Evolutionary conservation across 2,888 invertebrate species (phyloP), one percentile per base, ranked within the genome.

Genomic region (Gerosis bhagava): DNA sequence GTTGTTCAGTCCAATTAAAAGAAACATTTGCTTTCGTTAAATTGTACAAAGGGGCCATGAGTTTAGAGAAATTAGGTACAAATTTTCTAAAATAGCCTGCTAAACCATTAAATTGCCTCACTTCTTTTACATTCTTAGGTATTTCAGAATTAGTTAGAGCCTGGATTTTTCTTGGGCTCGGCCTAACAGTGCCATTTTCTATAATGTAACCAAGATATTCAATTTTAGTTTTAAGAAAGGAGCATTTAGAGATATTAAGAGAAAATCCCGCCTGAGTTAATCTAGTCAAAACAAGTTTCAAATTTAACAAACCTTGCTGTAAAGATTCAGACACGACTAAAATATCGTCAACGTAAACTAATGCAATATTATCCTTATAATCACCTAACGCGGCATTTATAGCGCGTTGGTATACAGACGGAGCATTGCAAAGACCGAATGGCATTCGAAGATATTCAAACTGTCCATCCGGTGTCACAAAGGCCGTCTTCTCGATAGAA

Each of bases 401-500:
- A 17, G 44, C 42, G 1, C 59, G 44, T 32, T 59, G 59, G 15
- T n/a, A n/a, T n/a, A n/a, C n/a, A n/a, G n/a, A n/a, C n/a, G n/a
- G n/a, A n/a, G n/a, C n/a, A n/a, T n/a, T 57, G n/a, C 52, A 25
- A 0, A 61, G 35, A 5, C 58, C 60, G 40, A 58, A 61, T 0
- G 60, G 59, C 59, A 61, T 63, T 3, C 50, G 32, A 3, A 59
- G 29, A 31, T 50, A 62, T 22, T 61, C 56, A 7, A n/a, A n/a
- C n/a, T n/a, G n/a, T n/a, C n/a, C n/a, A n/a, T n/a, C n/a, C n/a
- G n/a, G n/a, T n/a, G n/a, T n/a, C n/a, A n/a, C n/a, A n/a, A n/a
- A n/a, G n/a, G n/a, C n/a, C n/a, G n/a, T n/a, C n/a, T n/a, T n/a
- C n/a, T 62, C 63, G 1, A 63, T 59, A 0, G 59, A 61, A 0